phyloP scores from a whole-genome alignment of 1,140 invertebrate species.

The Orchestia grillus region DNA sequence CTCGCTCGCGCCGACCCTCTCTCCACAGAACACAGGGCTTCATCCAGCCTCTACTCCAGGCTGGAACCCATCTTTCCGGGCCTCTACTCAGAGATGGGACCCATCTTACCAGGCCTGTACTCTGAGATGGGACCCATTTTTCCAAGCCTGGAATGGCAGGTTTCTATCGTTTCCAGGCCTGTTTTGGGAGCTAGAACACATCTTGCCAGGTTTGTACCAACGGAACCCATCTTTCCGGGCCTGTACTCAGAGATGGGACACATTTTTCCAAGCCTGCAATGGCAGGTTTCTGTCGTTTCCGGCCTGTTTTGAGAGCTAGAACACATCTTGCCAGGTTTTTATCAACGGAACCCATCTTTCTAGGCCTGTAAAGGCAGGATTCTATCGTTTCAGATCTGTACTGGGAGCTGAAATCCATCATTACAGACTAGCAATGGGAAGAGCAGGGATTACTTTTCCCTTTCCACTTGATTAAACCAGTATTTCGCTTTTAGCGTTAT shows the following conservation, averaged over 20 bases:
- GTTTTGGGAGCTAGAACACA: neutral
- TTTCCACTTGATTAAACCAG: too few species aligned
- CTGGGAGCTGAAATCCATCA: neutral
- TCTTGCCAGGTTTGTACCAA: neutral
- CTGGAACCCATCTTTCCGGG: neutral
- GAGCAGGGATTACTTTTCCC: neutral
- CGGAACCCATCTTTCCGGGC: neutral
- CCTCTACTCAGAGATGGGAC: neutral
- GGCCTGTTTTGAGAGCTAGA: neutral
- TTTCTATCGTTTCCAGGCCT: neutral
- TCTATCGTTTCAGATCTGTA: neutral
- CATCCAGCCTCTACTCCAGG: neutral
- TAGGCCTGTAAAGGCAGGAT: neutral
- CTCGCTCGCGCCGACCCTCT: neutral
- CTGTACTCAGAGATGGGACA: too few species aligned
- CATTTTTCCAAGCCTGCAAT: neutral
- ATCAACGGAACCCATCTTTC: neutral
- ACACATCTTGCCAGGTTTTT: neutral
- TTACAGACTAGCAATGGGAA: too few species aligned
- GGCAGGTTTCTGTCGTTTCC: neutral
- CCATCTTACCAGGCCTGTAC: neutral
- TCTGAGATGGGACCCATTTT: neutral
- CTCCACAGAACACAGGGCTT: too few species aligned
- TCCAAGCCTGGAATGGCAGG: neutral
- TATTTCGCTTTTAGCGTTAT: too few species aligned